A percentile compares a stretch with the other conserved stretches of the same genome.
These are phyloP conservation scores for Danio rerio DNA, from an alignment of 2,113 vertebrate genomes.

Conservation along the genomic window DNA sequence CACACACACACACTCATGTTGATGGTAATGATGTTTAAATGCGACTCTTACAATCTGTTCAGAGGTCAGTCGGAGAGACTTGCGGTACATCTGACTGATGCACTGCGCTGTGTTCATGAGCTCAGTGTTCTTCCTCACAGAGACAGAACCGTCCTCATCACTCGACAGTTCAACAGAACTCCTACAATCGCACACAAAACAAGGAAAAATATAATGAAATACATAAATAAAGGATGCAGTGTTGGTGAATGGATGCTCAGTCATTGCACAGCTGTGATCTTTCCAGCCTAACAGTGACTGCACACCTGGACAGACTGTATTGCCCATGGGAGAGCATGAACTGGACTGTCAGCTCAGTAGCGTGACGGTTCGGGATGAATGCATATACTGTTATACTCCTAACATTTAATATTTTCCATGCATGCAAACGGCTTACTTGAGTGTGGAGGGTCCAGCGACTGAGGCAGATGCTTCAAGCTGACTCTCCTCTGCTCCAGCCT, in stretches of 20 bases:
- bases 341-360: no score
- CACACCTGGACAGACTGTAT: no score
- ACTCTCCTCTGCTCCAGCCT: constrained; percentile 59
- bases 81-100: constrained; percentile 81
- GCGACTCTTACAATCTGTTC: constrained; percentile 84
- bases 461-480: constrained; percentile 30
- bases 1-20: no score
- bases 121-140: constrained; percentile 53
- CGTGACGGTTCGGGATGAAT: no score
- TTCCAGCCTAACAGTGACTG: no score
- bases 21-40: no score
- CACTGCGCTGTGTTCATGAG: constrained; percentile 63
- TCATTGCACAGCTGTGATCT: no score
- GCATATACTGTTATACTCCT: no score
- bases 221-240: no score
- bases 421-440: constrained; percentile 70
- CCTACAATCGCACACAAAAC: constrained; percentile 59
- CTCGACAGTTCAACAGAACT: constrained; percentile 71
- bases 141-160: constrained; percentile 69
- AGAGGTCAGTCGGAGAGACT: constrained; percentile 89
- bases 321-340: no score
- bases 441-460: constrained; percentile 48
- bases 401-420: background rate
- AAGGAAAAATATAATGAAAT: background rate
- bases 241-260: no score